These are phyloP conservation scores for Helicoverpa zea DNA, from an alignment of 1,140 invertebrate species.

Conservation along the genomic window DNA sequence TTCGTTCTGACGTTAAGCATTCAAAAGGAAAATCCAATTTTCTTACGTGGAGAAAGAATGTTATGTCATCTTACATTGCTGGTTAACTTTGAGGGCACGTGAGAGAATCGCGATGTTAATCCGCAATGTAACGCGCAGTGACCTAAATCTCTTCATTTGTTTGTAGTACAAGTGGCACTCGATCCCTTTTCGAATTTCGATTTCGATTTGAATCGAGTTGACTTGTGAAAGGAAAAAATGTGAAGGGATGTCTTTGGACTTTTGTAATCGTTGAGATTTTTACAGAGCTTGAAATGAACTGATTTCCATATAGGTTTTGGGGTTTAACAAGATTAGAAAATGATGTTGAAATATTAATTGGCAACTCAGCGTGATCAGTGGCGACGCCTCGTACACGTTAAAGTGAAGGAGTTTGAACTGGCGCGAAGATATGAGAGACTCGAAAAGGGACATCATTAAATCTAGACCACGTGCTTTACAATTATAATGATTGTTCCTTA, in stretches of 20 bases:
- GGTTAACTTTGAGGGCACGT: neutral
- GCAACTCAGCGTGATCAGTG: no score
- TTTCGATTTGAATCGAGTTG: slow-evolving; percentile 12
- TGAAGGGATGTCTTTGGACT: neutral
- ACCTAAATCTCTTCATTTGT: slow-evolving; percentile 10
- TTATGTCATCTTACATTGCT: slow-evolving; percentile 34
- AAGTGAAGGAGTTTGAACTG: no score
- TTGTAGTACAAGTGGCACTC: slow-evolving; percentile 1
- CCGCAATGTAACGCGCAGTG: slow-evolving; percentile 20
- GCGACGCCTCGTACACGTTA: no score
- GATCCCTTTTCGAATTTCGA: slow-evolving; percentile 15
- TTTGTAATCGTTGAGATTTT: no score
- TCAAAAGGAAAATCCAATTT: slow-evolving; percentile 36
- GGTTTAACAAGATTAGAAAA: no score
- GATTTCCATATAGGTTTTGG: no score
- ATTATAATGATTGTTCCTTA: no score
- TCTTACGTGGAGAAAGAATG: neutral
- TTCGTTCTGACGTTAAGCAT: neutral
- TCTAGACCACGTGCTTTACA: no score
- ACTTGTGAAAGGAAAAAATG: neutral
- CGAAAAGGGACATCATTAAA: no score
- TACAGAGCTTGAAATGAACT: no score
- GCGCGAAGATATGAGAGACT: no score
- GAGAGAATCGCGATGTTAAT: neutral
- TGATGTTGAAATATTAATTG: no score